Evolutionary conservation across 2,888 invertebrate genomes (phyloP), one percentile per base, ranked within the genome.

Genomic region (Sesamia inferens): DNA sequence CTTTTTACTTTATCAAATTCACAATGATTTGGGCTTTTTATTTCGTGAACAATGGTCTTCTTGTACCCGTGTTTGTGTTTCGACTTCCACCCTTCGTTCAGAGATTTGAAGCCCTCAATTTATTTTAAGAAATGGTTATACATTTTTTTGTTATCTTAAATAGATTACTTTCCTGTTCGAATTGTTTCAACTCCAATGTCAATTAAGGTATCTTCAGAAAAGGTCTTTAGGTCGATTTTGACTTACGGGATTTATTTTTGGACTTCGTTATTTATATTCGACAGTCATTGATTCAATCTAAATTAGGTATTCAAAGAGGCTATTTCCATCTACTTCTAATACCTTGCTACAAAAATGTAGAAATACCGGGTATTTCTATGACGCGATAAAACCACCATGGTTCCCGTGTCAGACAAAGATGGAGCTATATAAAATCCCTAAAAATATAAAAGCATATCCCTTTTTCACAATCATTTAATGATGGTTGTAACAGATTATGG

Each of bases 21-120:
- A 69, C 88, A 88, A 89, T 86, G 86, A 88, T 88, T 91, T 85
- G 67, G 64, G 70, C 88, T 90, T 89, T 89, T 88, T 86, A 88
- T 86, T 89, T 83, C 63, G 73, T 68, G 79, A 78, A 78, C 86
- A 77, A 76, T 72, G 57, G 81, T 82, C 79, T 82, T 78, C 54
- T 61, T 48, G 47, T 81, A 22, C 68, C 51, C 44, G 69, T 55
- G 86, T 88, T 90, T 86, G 81, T 78, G 78, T 87, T 85, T 82
- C 74, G 74, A 74, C 74, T 85, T 71, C 59, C 73, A 61, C 68
- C 65, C 48, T 79, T 72, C 66, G 64, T 71, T 57, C 13, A 48
- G 68, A 75, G 51, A 68, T 71, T 51, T 55, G 55, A 47, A 69
- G 59, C 64, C 59, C 57, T 72, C 74, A 75, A 83, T 79, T 83